phyloP scores from a whole-genome alignment of 2,888 invertebrate species.

The Amiota mariae region DNA sequence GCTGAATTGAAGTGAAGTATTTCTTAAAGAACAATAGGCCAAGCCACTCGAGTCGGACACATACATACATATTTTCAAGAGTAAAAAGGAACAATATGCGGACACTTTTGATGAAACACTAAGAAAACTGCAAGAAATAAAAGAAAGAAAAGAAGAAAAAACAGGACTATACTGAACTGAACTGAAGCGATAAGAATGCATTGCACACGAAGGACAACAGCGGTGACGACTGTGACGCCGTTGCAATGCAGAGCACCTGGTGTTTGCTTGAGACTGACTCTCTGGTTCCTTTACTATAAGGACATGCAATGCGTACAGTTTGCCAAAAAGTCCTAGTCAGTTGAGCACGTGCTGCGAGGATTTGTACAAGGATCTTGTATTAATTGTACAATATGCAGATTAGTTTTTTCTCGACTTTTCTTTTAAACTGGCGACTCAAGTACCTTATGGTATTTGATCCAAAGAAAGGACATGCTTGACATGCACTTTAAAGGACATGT shows the following conservation, averaged over 20 bases:
- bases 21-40: slow-evolving; percentile 50
- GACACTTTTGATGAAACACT: neutral
- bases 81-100: slow-evolving; percentile 21
- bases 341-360: slow-evolving; percentile 51
- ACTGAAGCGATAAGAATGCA: slow-evolving; percentile 33
- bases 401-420: neutral
- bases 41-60: slow-evolving; percentile 48
- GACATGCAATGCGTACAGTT: slow-evolving; percentile 52
- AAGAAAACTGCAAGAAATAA: slow-evolving; percentile 17
- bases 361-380: slow-evolving; percentile 12
- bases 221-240: slow-evolving; percentile 11
- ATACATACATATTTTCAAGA: neutral
- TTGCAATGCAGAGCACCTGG: slow-evolving; percentile 55
- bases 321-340: slow-evolving; percentile 41
- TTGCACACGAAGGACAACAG: slow-evolving; percentile 45
- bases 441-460: slow-evolving; percentile 7
- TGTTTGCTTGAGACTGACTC: slow-evolving; percentile 40
- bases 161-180: neutral
- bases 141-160: neutral
- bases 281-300: slow-evolving; percentile 29
- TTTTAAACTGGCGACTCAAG: neutral
- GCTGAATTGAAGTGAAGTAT: neutral
- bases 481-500: neutral
- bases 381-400: slow-evolving; percentile 20
- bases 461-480: neutral